Conservation (phyloP, 1,140 invertebrate species). For the Diprion similis region DNA sequence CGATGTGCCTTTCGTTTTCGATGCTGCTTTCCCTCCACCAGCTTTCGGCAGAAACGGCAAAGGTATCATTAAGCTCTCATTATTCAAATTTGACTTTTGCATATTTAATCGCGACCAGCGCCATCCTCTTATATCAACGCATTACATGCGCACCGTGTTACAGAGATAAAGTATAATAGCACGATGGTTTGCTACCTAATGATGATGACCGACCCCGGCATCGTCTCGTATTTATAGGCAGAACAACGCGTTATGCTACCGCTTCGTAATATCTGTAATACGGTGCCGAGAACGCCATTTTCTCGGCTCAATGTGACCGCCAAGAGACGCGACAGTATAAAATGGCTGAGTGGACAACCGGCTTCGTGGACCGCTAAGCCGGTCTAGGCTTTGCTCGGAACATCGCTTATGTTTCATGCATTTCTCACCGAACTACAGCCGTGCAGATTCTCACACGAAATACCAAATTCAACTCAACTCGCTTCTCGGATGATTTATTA, state of each 20-base stretch:
- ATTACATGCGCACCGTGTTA: constrained; percentile 40
- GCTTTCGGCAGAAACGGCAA: neutral
- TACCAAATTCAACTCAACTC: neutral
- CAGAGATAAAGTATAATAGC: constrained; percentile 61
- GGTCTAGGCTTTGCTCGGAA: neutral
- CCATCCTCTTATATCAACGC: constrained; percentile 19
- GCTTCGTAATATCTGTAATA: constrained; percentile 56
- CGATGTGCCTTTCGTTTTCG: neutral
- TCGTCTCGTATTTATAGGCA: constrained; percentile 47
- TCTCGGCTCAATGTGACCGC: constrained; percentile 38
- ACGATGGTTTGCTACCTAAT: constrained; percentile 60
- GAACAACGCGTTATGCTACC: constrained; percentile 32
- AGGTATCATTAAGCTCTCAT: constrained; percentile 60
- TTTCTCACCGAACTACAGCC: neutral
- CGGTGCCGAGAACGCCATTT: constrained; percentile 54
- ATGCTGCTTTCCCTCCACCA: neutral
- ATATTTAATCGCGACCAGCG: constrained; percentile 53
- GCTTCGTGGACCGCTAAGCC: neutral
- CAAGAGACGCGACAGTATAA: neutral
- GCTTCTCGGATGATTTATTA: neutral
- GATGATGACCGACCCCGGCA: constrained; percentile 61
- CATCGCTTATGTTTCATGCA: neutral
- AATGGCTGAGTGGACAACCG: constrained; percentile 8
- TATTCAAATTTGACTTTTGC: constrained; percentile 60
- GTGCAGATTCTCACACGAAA: neutral